Evolutionary conservation across 2,797 vertebrate species (phyloP), one percentile per base, ranked within the genome.

Genomic region (Scleropages formosus): DNA sequence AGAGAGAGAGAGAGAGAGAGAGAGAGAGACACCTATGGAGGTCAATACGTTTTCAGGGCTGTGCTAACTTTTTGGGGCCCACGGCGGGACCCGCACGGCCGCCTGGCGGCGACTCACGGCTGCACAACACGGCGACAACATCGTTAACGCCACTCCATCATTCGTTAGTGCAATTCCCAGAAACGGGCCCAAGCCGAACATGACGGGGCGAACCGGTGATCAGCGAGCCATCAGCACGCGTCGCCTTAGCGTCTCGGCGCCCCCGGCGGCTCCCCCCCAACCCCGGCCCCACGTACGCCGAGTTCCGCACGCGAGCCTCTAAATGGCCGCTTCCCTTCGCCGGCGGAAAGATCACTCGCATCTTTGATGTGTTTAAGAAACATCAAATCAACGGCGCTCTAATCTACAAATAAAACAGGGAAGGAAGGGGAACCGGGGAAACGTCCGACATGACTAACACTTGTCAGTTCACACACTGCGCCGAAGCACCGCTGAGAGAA

Each of bases 391-490:
- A 88, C 88, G 85, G 80, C 70, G 31, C 75, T 58, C 82, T 87
- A 86, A 90, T 91, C 87, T 89, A 84, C 86, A 87, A 89, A 87
- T 86, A 84, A 89, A 86, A 79, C 83, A 74, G 82, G 84, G 82
- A 82, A 79, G 78, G 81, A 87, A 9, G 73, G 15, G 83, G 82
- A n/a, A n/a, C n/a, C 73, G 56, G 80, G 72, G 85, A 82, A 84
- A 88, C 84, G 86, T 87, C 80, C 80, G 75, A 85, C 79, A 78
- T 75, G 78, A 84, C 81, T 85, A 75, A 84, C 72, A 84, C 87
- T 87, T 87, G 88, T 87, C 87, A 84, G 82, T 86, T 79, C 77
- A 62, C 76, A 75, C 79, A 53, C 73, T 77, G 78, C 79, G 11
- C 49, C 11, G 11, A 69, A 8, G 46, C 46, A 20, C 46, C 66